Evolutionary conservation across 92 coral and sea anemone species (phyloP), one percentile per base, ranked within the genome.

Genomic region (Parazoanthus atlanticus): DNA sequence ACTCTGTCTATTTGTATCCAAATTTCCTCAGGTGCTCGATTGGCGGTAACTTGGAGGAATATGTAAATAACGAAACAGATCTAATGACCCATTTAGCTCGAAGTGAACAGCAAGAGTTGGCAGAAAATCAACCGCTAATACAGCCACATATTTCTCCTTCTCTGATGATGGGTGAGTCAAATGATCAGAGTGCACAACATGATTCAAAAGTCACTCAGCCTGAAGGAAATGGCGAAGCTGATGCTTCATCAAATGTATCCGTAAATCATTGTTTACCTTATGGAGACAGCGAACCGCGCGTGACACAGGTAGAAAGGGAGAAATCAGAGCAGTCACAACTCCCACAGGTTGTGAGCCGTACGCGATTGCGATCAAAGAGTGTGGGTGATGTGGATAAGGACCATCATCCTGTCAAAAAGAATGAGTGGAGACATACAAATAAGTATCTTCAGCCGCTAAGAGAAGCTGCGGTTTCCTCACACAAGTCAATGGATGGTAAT

Each of bases 1-100:
- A 56, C 66, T 33, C 43, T 26, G 0, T 46, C 28, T 13, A 8
- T 1, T 43, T n/a, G 58, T 30, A 3, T 43, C 32, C 17, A 8
- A 6, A 8, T 26, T 25, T 47, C 17, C 21, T 26, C 8, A 78
- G 82, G 33, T 64, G 86, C 47, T 64, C 75, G 3, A 82, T 82
- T 19, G 86, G 86, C 31, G 86, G 73, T 40, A 82, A 38, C 30
- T 17, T 36, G 75, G 86, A 82, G 34, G 85, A 61, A 38, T 82
- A 82, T 66, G 29, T 38, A 1, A 49, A 65, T 41, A 38, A 12
- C 21, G 86, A 65, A 64, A 26, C 6, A 65, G 86, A 40, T 13
- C 28, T 25, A 31, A 3, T 23, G 0, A 9, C 33, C 56, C 30
- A n/a, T 34, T 69, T 65, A 13, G 32, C 21, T 82, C 49, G 5